phyloP scores from a whole-genome alignment of 2,113 vertebrate species.

The Sphaerodactylus townsendi region DNA sequence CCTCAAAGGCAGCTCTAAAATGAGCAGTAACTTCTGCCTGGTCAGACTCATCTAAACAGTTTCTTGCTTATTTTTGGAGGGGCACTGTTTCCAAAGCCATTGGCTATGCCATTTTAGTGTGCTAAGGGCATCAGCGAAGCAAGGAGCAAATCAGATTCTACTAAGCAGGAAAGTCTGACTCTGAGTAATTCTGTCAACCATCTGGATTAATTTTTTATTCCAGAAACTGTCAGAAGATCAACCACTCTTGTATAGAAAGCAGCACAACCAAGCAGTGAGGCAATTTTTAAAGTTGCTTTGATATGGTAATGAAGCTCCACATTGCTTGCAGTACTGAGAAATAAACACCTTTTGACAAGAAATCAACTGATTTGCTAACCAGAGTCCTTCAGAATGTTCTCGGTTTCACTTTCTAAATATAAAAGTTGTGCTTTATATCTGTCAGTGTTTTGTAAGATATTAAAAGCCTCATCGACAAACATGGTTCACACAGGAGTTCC shows the following conservation, averaged over 20 bases:
- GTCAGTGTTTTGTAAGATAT: not conserved
- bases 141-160: no score
- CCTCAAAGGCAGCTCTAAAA: no score
- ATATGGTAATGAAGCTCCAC: accelerated
- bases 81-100: no score
- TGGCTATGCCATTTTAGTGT: no score
- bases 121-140: no score
- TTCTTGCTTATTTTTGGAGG: no score
- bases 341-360: not conserved
- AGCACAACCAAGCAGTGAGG: accelerated
- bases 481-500: not conserved
- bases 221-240: no score
- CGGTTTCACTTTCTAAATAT: not conserved
- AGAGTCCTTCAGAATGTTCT: not conserved
- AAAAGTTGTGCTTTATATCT: not conserved
- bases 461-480: not conserved
- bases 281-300: not conserved
- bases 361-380: not conserved
- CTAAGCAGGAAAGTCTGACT: no score
- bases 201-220: no score
- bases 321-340: not conserved
- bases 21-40: no score
- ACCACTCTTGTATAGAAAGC: not conserved
- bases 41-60: no score
- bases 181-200: not conserved